Percentiles rank a stretch among this genome's conserved stretches.
Conservation (phyloP, 1,140 invertebrate genomes). For the Heterodera carotae region DNA sequence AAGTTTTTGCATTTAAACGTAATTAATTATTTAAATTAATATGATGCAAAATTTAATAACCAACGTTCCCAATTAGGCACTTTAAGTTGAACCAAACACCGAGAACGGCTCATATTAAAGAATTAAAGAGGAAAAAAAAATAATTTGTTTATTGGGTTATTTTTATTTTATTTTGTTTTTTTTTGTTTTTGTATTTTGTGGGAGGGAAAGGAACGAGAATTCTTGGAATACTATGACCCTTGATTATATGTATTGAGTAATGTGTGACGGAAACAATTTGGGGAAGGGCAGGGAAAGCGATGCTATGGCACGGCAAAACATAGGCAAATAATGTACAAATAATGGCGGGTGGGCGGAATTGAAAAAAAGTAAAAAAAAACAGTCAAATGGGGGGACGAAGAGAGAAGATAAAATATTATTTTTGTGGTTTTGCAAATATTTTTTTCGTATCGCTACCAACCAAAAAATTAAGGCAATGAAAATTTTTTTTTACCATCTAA, state of each 20-base stretch:
- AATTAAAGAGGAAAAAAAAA: neutral
- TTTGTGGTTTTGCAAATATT: too few species aligned
- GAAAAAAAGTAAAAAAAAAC: too few species aligned
- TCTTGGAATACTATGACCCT: too few species aligned
- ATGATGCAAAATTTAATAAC: constrained; percentile 27
- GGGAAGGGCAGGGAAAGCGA: neutral
- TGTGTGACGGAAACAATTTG: neutral
- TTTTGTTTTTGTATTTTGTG: neutral
- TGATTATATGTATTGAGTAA: neutral
- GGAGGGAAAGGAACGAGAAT: neutral
- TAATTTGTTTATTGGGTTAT: too few species aligned
- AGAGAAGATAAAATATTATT: too few species aligned
- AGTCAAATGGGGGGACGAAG: too few species aligned
- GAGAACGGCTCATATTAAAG: constrained; percentile 32
- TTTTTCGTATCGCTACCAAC: too few species aligned
- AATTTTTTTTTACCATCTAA: too few species aligned
- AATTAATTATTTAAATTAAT: neutral
- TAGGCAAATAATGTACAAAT: neutral
- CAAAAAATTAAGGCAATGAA: too few species aligned
- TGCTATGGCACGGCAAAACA: neutral
- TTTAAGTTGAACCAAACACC: constrained; percentile 45
- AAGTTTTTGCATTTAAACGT: neutral
- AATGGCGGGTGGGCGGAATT: too few species aligned
- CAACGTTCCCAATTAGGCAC: constrained; percentile 51
- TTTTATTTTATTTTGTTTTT: neutral